phyloP scores from a whole-genome alignment of 2,888 invertebrate genomes.

The Dusona sp. region DNA sequence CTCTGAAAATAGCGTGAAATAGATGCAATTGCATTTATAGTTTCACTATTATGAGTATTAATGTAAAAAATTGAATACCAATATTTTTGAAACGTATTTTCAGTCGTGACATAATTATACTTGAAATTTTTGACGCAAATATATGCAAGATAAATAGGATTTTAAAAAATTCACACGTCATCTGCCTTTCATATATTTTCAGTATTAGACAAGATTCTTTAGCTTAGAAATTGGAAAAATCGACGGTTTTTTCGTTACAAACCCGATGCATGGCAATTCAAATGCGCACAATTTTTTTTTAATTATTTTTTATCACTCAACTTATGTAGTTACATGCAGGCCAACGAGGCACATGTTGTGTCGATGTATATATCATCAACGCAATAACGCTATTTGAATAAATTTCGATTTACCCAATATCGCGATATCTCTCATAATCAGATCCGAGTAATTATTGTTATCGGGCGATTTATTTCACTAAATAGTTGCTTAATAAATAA shows the following conservation, averaged over 20 bases:
- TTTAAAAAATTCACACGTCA: neutral
- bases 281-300: neutral
- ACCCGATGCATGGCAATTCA: neutral
- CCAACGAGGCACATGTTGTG: slow-evolving; percentile 6
- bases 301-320: slow-evolving; percentile 16
- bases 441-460: no score
- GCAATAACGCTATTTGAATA: slow-evolving; percentile 34
- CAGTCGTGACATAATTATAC: no score
- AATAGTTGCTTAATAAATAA: slow-evolving; percentile 1
- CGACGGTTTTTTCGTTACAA: neutral
- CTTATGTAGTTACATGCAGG: neutral
- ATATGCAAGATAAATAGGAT: neutral
- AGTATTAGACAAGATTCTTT: neutral
- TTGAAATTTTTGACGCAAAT: no score
- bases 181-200: neutral
- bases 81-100: no score
- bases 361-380: slow-evolving; percentile 23
- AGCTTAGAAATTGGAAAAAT: neutral
- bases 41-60: neutral
- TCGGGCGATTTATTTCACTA: slow-evolving; percentile 14
- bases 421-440: neutral
- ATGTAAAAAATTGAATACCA: neutral
- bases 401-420: slow-evolving; percentile 31
- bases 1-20: neutral
- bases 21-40: neutral